Percentiles rank a stretch among this genome's conserved stretches.
Conservation (phyloP, 2,797 vertebrate genomes). For the Premnoplex brunnescens region DNA sequence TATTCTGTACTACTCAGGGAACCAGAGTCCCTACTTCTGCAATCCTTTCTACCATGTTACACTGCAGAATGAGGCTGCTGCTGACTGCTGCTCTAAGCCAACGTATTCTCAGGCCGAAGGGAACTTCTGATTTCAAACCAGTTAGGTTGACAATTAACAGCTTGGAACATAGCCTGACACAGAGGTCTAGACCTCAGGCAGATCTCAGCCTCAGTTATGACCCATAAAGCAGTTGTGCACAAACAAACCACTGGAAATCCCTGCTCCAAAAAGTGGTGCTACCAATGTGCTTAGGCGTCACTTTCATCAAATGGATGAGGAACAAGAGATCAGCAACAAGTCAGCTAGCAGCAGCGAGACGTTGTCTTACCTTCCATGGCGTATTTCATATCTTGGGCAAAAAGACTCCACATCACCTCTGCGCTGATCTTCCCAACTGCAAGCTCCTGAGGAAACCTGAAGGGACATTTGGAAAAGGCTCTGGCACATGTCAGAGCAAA, state of each 20-base stretch:
- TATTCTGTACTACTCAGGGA: background rate
- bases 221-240: background rate
- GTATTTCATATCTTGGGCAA: conserved; percentile 98
- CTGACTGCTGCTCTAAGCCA: background rate
- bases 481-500: background rate
- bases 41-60: background rate
- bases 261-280: background rate
- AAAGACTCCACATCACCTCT: conserved; percentile 98
- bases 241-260: background rate
- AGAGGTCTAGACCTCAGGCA: background rate
- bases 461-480: conserved; percentile 1
- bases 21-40: background rate
- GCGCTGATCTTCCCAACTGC: conserved; percentile 97
- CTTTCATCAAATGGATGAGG: background rate
- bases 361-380: conserved; percentile 91
- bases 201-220: background rate
- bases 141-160: background rate
- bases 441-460: conserved; percentile 96
- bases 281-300: background rate
- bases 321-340: background rate
- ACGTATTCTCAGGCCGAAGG: background rate
- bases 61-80: background rate
- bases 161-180: background rate
- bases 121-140: background rate
- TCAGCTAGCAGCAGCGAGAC: background rate